Base-by-base conservation (phyloP, 1,140 invertebrate species). In the Aphis gossypii region DNA sequence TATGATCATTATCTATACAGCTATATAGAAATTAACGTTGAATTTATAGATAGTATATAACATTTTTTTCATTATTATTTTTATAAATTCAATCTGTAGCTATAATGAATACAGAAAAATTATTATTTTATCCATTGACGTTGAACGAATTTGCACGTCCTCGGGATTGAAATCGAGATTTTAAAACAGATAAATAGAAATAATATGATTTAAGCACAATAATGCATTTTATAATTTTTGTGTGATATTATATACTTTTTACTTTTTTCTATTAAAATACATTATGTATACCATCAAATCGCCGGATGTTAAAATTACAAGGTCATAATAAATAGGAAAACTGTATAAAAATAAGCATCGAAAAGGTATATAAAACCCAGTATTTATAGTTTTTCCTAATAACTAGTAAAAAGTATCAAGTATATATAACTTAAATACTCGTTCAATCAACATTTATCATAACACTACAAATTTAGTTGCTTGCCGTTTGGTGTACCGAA, bases 241-340 rank as follows among this genome's bases (percentile, higher is more conserved):
- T 21, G 20, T 82, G 35, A 38, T 38, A 82, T 82, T 82, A 82
- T 8, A 83, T 8, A 35, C 11, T 83, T 41, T 84, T 86, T 8
- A 35, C 11, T 83, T 41, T 84, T 86, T 46, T 86, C 30, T 9
- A 8, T 30, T 44, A 14, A 1, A 87, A 51, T 8, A 30, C 6
- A 89, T 54, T 21, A 41, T 41, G 38, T 41, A 54, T 25, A 35
- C 87, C 25, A 35, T 38, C 21, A 25, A 89, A 89, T 89, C 25
- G 14, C 51, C 88, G 88, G 88, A 89, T 48, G 20, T 89, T 6
- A 35, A 87, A 21, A 87, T n/a, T 23, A 38, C 88, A 89, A 89
- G 51, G 88, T 89, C 48, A 35, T 35, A 48, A 88, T 48, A 87
- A 30, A 48, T 20, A 51, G 23, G 4, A 84, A 44, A 41, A 18